These are phyloP conservation scores for Noctua comes DNA, from an alignment of 2,888 invertebrate species.

Conservation along the genomic window DNA sequence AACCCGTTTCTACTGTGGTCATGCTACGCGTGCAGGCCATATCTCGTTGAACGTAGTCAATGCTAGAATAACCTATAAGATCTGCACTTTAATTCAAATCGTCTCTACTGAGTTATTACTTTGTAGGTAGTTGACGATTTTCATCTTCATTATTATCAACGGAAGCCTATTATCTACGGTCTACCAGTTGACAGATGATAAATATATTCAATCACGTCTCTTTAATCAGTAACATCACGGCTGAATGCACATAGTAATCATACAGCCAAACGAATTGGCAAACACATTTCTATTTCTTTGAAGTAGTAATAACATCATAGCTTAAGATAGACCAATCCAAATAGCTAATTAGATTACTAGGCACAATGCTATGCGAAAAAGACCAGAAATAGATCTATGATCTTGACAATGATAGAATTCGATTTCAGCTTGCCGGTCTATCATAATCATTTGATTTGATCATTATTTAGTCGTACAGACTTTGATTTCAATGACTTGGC, in stretches of 20 bases:
- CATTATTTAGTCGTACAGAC: not conserved
- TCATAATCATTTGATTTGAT: not conserved
- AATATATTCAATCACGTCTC: conserved; percentile 5
- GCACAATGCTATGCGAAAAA: conserved; percentile 19
- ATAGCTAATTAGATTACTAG: conserved; percentile 12
- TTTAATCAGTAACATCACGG: conserved; percentile 20
- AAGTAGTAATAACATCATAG: conserved; percentile 19
- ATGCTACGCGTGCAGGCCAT: too few species aligned
- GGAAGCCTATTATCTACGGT: not conserved
- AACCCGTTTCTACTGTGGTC: too few species aligned
- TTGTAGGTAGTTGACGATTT: not conserved
- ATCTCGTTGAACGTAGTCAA: not conserved
- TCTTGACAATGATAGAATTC: conserved; percentile 25
- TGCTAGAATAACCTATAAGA: not conserved
- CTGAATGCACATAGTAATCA: conserved; percentile 19
- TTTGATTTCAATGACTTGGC: too few species aligned
- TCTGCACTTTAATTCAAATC: not conserved
- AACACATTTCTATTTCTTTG: conserved; percentile 29
- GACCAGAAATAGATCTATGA: conserved; percentile 21
- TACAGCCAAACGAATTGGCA: conserved; percentile 26
- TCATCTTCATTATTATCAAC: not conserved
- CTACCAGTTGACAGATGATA: not conserved
- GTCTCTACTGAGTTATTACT: not conserved
- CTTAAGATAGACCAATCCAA: conserved; percentile 23
- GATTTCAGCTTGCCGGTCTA: not conserved